Evolutionary conservation across 1,140 invertebrate species (phyloP), one percentile per base, ranked within the genome.

Genomic region (Nymphalis io): DNA sequence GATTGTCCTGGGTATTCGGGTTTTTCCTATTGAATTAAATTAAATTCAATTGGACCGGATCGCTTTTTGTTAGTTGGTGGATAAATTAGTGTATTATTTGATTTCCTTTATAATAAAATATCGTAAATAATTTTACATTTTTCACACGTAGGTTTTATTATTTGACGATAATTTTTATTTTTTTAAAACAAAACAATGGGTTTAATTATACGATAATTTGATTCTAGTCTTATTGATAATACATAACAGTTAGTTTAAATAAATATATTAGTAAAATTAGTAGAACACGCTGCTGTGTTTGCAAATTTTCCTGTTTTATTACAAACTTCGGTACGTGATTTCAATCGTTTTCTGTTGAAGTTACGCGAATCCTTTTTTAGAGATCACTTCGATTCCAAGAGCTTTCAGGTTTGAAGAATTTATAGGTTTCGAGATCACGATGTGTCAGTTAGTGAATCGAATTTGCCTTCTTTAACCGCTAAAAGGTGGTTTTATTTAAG

Each of bases 11-110:
- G 23, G 21, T 21, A 13, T 55, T 55, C 15, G 51, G 51, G 10
- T 23, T 55, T 51, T 55, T 55, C 23, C 51, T 27, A 55, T 12
- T 13, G 51, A 55, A n/a, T n/a, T n/a, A n/a, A n/a, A n/a, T n/a
- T n/a, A 12, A 27, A 23, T 55, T 55, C 51, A 55, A 55, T 55
- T 55, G 51, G 21, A 27, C 13, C 21, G 51, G 11, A 27, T 27
- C 5, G 51, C 12, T n/a, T 55, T 55, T 27, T 55, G 21, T 33
- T 55, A 15, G 27, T 55, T 55, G 23, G 21, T 27, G 12, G 13
- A 8, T 55, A 55, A 20, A 13, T 1, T 8, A 20, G 48, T 16
- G 23, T 55, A 8, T 23, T 55, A n/a, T 27, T n/a, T 13, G 23
- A 55, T 27, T 23, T 55, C 16, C 11, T 44, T 4, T 44, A 12